phyloP scores from a whole-genome alignment of 2,888 invertebrate species.

The Colostygia pectinataria region DNA sequence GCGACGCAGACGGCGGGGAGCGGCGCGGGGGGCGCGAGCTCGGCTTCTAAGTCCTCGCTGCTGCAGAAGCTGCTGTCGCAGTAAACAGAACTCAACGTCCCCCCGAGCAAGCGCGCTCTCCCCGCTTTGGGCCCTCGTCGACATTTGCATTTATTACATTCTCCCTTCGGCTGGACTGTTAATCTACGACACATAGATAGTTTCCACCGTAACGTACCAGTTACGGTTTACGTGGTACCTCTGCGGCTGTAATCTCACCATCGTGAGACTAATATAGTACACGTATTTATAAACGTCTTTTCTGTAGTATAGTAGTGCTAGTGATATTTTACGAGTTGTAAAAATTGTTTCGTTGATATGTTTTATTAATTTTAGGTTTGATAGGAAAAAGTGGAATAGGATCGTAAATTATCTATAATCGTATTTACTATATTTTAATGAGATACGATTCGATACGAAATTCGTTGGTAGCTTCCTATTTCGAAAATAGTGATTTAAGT shows the following conservation, averaged over 20 bases:
- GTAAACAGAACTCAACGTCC: slow-evolving; percentile 64
- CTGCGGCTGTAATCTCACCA: slow-evolving; percentile 74
- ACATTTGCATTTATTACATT: slow-evolving; percentile 69
- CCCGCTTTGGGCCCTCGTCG: slow-evolving; percentile 39
- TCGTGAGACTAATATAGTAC: slow-evolving; percentile 66
- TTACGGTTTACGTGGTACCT: slow-evolving; percentile 75
- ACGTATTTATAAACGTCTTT: slow-evolving; percentile 68
- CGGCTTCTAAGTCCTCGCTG: slow-evolving; percentile 87
- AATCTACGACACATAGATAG: slow-evolving; percentile 49
- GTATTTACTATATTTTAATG: slow-evolving; percentile 54
- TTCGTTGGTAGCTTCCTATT: slow-evolving; percentile 69
- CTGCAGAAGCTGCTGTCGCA: slow-evolving; percentile 94
- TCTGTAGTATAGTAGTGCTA: slow-evolving; percentile 74
- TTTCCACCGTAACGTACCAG: slow-evolving; percentile 58
- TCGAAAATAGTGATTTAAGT: slow-evolving; percentile 64
- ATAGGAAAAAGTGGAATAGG: slow-evolving; percentile 53
- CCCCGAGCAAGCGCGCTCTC: slow-evolving; percentile 21
- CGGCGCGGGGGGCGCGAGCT: slow-evolving; percentile 38
- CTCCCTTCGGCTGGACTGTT: slow-evolving; percentile 51
- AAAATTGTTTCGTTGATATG: slow-evolving; percentile 61
- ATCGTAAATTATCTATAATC: slow-evolving; percentile 52
- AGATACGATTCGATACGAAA: slow-evolving; percentile 61
- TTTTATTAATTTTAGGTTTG: slow-evolving; percentile 51
- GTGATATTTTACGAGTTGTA: slow-evolving; percentile 72
- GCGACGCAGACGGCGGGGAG: slow-evolving; percentile 46